A percentile compares a stretch with the other conserved stretches of the same genome.
Conservation (phyloP, 2,113 vertebrate species). For the Calidris pygmaea region DNA sequence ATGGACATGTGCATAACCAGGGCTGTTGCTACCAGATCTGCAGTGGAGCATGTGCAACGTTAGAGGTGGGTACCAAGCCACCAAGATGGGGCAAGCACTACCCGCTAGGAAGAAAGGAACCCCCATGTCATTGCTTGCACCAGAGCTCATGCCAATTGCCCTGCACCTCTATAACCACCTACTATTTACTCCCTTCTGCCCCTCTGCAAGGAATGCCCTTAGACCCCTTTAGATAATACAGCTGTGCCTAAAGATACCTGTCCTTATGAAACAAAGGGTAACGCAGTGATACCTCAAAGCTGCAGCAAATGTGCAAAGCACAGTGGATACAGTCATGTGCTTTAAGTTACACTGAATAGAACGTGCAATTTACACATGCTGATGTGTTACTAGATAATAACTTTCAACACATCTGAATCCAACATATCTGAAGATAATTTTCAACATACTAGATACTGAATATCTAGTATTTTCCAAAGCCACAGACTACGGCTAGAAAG, state of each 20-base stretch:
- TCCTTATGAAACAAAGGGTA: background rate
- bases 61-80: background rate
- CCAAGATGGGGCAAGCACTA: background rate
- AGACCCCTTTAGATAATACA: background rate
- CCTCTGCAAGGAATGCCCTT: background rate
- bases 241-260: background rate
- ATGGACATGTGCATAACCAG: background rate
- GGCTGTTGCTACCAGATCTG: background rate
- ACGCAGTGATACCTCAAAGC: background rate
- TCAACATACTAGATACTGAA: background rate
- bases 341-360: background rate
- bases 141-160: background rate
- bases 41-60: background rate
- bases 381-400: background rate
- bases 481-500: background rate
- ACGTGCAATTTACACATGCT: background rate
- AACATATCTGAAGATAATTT: background rate
- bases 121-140: background rate
- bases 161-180: background rate
- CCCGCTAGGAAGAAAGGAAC: background rate
- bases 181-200: background rate
- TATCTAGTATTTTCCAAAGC: background rate
- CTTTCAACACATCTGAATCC: background rate
- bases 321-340: background rate
- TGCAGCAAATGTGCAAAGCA: background rate